Conservation (phyloP, 2,113 vertebrate species). For the Dendropsophus ebraccatus region DNA sequence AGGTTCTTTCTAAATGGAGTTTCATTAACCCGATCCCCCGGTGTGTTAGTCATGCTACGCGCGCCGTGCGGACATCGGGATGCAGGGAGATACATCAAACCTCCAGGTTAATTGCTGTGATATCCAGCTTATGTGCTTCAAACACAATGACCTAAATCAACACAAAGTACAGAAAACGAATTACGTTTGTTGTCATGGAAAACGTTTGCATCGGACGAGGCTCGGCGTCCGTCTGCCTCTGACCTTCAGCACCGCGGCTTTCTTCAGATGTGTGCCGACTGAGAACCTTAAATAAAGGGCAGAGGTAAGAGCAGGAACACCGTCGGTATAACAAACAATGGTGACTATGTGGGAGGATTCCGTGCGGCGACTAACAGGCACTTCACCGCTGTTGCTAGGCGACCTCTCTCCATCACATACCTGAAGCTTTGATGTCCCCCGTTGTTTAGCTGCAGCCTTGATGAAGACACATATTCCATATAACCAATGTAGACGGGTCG, state of each 20-base stretch:
- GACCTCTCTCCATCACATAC: slow-evolving; percentile 37
- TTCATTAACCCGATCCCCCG: neutral
- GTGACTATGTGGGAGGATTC: slow-evolving; percentile 47
- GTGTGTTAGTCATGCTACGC: neutral
- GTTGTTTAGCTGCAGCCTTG: slow-evolving; percentile 36
- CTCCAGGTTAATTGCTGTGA: slow-evolving; percentile 23
- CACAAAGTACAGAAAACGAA: slow-evolving; percentile 31
- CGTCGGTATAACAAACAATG: slow-evolving; percentile 43
- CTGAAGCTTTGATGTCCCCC: slow-evolving; percentile 46
- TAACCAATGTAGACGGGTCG: neutral
- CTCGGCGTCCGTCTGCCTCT: neutral
- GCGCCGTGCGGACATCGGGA: neutral
- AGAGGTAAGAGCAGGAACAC: slow-evolving; percentile 20
- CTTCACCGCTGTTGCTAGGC: slow-evolving; percentile 50
- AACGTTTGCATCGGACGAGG: slow-evolving; percentile 3
- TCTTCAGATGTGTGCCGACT: slow-evolving; percentile 22
- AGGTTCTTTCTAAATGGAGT: neutral
- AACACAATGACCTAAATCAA: neutral
- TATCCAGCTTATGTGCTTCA: neutral
- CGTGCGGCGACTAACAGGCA: slow-evolving; percentile 37
- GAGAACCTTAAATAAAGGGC: slow-evolving; percentile 21
- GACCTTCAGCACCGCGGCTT: slow-evolving; percentile 11
- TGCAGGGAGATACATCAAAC: neutral
- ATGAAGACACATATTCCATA: slow-evolving; percentile 32
- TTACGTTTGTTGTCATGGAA: slow-evolving; percentile 21